Evolutionary conservation across 2,888 invertebrate species (phyloP).

Genomic region (Galerucella pusilla): DNA sequence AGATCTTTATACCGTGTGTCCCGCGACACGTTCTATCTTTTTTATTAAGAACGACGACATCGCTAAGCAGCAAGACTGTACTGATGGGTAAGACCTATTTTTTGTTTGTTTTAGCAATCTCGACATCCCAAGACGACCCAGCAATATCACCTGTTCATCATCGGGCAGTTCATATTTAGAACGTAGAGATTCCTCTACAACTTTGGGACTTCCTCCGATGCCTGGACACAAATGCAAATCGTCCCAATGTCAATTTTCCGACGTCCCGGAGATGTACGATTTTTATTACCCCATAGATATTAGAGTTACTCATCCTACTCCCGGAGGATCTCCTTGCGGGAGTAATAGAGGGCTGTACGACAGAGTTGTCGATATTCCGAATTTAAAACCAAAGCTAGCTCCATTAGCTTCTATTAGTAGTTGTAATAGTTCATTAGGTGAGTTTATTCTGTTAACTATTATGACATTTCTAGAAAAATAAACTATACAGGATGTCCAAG

Average conservation of each 20-base stretch:
- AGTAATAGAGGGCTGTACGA: conserved; percentile 73
- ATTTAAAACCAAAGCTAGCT: conserved; percentile 69
- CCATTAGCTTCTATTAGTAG: conserved; percentile 86
- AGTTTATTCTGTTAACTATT: conserved; percentile 4
- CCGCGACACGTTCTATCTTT: no score
- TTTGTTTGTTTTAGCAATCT: conserved; percentile 55
- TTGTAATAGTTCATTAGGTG: conserved; percentile 75
- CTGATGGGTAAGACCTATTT: not conserved
- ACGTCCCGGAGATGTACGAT: conserved; percentile 61
- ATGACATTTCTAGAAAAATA: not conserved
- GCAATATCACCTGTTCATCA: conserved; percentile 87
- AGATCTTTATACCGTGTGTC: no score
- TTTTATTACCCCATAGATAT: conserved; percentile 64
- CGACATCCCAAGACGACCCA: conserved; percentile 72
- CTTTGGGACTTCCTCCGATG: conserved; percentile 72
- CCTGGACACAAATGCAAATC: conserved; percentile 65
- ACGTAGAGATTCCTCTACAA: conserved; percentile 81
- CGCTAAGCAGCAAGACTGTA: no score
- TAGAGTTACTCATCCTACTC: conserved; percentile 80
- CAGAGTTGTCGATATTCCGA: conserved; percentile 50
- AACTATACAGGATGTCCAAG: no score
- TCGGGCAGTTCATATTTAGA: conserved; percentile 87
- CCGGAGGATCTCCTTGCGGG: conserved; percentile 84
- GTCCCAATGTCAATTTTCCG: conserved; percentile 62
- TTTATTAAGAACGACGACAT: no score